Percentiles rank a stretch among this genome's conserved stretches.
These are phyloP conservation scores for Pelusios castaneus DNA, from an alignment of 2,113 vertebrate species.

Conservation along the genomic window DNA sequence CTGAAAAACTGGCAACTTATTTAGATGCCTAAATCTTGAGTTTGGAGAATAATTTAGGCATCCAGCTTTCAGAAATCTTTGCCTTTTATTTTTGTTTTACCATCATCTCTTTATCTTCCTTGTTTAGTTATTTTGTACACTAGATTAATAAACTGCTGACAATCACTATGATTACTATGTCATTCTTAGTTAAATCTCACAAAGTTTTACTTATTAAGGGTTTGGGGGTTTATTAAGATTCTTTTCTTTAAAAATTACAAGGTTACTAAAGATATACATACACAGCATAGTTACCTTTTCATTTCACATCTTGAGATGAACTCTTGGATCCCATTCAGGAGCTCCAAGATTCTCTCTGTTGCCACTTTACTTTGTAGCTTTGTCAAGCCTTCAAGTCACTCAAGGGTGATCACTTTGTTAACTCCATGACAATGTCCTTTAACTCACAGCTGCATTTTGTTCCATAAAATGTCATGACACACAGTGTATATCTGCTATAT, in stretches of 20 bases:
- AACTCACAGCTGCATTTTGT: neutral
- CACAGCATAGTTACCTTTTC: neutral
- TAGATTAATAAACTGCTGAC: neutral
- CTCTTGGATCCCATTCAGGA: neutral
- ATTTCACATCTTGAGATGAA: neutral
- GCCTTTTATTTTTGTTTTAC: neutral
- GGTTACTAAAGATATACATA: neutral
- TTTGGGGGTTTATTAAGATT: neutral
- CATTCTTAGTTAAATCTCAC: neutral
- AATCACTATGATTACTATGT: neutral
- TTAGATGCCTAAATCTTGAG: neutral
- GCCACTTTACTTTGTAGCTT: neutral
- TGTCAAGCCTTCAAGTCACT: conserved; percentile 4
- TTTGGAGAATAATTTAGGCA: neutral
- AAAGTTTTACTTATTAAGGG: neutral
- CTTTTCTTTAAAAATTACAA: neutral
- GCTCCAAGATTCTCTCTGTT: neutral
- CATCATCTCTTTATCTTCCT: neutral
- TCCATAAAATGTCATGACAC: neutral
- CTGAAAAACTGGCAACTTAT: neutral
- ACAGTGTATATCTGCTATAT: neutral
- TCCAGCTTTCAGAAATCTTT: neutral
- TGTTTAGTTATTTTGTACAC: neutral
- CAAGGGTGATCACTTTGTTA: neutral
- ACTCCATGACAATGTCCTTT: neutral